Percentiles rank a stretch among this genome's conserved stretches.
phyloP scores from a whole-genome alignment of 2,113 vertebrate species.

The Epinephelus cyanopodus region DNA sequence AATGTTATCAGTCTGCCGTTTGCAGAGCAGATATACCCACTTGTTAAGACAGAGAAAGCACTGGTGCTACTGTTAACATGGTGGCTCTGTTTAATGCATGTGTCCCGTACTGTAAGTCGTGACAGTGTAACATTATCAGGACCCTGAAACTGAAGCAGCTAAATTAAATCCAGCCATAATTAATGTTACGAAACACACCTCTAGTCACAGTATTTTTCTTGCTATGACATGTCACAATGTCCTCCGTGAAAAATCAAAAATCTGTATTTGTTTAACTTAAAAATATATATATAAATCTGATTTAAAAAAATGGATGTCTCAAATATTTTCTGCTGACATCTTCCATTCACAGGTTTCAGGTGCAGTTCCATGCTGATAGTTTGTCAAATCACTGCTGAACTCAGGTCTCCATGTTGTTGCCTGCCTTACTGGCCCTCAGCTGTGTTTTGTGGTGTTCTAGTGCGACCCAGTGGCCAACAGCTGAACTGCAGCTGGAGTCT shows the following conservation, averaged over 20 bases:
- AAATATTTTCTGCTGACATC: background rate
- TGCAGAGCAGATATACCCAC: background rate
- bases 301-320: too few relatives aligned
- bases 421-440: background rate
- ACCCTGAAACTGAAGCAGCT: background rate
- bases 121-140: background rate
- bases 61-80: background rate
- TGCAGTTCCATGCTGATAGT: background rate
- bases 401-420: background rate
- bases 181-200: background rate
- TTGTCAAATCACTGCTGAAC: conserved; percentile 19
- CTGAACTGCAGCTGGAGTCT: conserved; percentile 18
- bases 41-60: background rate
- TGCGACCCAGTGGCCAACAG: conserved; percentile 50
- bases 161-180: too few relatives aligned
- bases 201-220: too few relatives aligned
- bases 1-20: background rate
- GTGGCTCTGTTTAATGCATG: background rate
- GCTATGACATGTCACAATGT: background rate
- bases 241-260: background rate
- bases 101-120: background rate
- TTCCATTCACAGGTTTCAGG: background rate
- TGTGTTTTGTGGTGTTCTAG: conserved; percentile 57
- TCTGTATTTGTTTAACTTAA: too few relatives aligned
- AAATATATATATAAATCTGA: too few relatives aligned